Percentiles rank a stretch among this genome's conserved stretches.
These are phyloP conservation scores for Zaprionus ghesquierei DNA, from an alignment of 1,140 invertebrate species.

Conservation along the genomic window DNA sequence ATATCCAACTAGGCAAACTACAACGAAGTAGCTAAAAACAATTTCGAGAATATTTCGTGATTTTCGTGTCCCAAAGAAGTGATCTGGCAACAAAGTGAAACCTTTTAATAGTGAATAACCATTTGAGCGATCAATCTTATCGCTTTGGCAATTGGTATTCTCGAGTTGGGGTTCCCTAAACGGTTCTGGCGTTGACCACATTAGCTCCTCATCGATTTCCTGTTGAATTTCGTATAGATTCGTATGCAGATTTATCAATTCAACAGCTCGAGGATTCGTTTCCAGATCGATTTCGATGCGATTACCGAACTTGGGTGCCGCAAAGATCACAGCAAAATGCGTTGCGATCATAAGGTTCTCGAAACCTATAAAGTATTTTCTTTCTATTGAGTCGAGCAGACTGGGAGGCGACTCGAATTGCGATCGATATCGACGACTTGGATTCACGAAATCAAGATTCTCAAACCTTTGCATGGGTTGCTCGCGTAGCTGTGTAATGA, in stretches of 20 bases:
- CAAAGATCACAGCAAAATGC: not conserved
- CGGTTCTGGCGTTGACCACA: too few relatives aligned
- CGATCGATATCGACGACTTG: not conserved
- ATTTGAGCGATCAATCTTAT: too few relatives aligned
- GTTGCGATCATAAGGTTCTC: not conserved
- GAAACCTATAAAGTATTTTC: not conserved
- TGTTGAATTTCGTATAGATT: not conserved
- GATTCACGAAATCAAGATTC: not conserved
- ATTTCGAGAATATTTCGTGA: not conserved
- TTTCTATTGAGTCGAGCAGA: not conserved
- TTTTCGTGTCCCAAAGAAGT: not conserved
- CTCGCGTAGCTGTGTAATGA: not conserved
- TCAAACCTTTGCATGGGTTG: not conserved
- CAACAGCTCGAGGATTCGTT: not conserved
- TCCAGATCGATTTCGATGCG: not conserved
- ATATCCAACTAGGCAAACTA: conserved; percentile 4
- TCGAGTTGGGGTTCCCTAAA: too few relatives aligned
- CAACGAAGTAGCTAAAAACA: conserved; percentile 9
- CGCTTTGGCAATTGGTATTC: too few relatives aligned
- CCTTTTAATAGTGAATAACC: not conserved
- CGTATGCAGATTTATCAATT: not conserved
- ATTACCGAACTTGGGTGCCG: not conserved
- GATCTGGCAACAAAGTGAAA: not conserved
- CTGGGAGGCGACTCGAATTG: not conserved
- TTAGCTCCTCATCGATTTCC: not conserved